A percentile compares a stretch with the other conserved stretches of the same genome.
These are phyloP conservation scores for Hirtodrosophila histrioides DNA, from an alignment of 2,888 invertebrate species.

Conservation along the genomic window DNA sequence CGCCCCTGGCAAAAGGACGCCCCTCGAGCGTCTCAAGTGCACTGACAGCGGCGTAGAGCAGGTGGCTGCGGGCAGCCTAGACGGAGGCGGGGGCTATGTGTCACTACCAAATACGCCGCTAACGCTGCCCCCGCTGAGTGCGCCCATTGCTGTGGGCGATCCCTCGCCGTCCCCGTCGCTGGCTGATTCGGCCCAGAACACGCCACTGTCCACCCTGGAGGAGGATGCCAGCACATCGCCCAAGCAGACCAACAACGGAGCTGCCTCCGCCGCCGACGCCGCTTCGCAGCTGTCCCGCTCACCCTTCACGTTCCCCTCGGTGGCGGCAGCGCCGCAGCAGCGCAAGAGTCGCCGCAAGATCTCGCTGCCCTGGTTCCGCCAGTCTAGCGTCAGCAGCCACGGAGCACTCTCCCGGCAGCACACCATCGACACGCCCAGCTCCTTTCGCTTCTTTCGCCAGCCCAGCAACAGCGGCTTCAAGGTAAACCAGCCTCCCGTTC, in stretches of 20 bases:
- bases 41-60: constrained; percentile 22
- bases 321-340: constrained; percentile 84
- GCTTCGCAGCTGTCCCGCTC: constrained; percentile 48
- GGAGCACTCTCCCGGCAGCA: constrained; percentile 92
- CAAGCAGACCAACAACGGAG: constrained; percentile 45
- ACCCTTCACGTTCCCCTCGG: constrained; percentile 71
- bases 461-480: constrained; percentile 83
- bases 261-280: constrained; percentile 31
- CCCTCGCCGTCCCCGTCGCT: constrained; percentile 72
- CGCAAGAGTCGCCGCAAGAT: constrained; percentile 93
- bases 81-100: constrained; percentile 37
- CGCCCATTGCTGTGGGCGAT: constrained; percentile 67
- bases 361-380: constrained; percentile 95
- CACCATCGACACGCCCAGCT: constrained; percentile 95
- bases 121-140: constrained; percentile 54
- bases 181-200: constrained; percentile 67
- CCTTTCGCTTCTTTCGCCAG: constrained; percentile 91
- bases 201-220: constrained; percentile 66
- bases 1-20: constrained; percentile 43
- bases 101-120: constrained; percentile 69
- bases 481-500: constrained; percentile 75
- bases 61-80: constrained; percentile 20
- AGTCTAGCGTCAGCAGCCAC: constrained; percentile 89
- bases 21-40: constrained; percentile 64
- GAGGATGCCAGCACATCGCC: constrained; percentile 68